phyloP scores from a whole-genome alignment of 2,888 invertebrate species.

The Drosophila rellima region DNA sequence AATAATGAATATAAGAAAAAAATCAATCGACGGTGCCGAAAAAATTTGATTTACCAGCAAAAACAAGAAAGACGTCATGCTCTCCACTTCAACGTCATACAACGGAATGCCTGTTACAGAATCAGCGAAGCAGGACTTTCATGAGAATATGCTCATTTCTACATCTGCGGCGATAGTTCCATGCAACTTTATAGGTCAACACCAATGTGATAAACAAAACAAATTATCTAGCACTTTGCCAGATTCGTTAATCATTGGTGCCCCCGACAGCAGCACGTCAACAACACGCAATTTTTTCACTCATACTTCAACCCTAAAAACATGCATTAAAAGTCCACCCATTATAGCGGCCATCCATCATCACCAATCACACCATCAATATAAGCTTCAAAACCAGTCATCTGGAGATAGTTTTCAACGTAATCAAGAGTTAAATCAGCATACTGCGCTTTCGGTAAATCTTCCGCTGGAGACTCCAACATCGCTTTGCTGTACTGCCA shows the following conservation, averaged over 20 bases:
- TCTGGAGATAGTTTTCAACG: conserved; percentile 14
- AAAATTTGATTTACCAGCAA: background rate
- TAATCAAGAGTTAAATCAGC: conserved; percentile 31
- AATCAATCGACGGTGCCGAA: background rate
- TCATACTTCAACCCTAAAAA: conserved; percentile 44
- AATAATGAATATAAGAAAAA: conserved; percentile 5
- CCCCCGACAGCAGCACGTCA: conserved; percentile 11
- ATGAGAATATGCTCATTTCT: conserved; percentile 18
- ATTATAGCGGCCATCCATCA: conserved; percentile 59
- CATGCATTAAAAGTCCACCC: conserved; percentile 39
- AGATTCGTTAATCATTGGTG: conserved; percentile 6
- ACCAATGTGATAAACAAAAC: conserved; percentile 18
- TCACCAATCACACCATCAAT: conserved; percentile 31
- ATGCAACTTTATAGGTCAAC: conserved; percentile 8
- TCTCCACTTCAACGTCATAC: background rate
- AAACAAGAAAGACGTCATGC: background rate
- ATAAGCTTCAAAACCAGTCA: conserved; percentile 41
- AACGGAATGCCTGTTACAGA: conserved; percentile 1
- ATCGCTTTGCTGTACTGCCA: conserved; percentile 32
- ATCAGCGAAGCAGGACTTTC: conserved; percentile 6
- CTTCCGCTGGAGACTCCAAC: conserved; percentile 13
- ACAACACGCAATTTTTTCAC: conserved; percentile 10
- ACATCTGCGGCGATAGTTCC: conserved; percentile 13
- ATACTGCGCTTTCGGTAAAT: conserved; percentile 14
- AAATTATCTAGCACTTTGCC: conserved; percentile 23